phyloP scores from a whole-genome alignment of 2,113 vertebrate species.

The Dicentrarchus labrax region DNA sequence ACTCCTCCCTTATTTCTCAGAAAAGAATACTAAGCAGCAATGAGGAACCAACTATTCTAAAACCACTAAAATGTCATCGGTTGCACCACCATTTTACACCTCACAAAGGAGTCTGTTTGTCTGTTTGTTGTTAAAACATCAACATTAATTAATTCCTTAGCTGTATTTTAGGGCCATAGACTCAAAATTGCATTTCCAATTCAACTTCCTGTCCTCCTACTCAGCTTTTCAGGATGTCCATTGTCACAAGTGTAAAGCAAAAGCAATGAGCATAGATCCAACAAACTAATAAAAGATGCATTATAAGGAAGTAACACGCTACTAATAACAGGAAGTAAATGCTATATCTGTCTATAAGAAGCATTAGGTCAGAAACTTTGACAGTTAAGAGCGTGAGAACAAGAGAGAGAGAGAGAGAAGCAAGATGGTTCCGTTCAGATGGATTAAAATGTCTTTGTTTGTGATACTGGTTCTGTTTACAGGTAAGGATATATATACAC shows the following conservation, averaged over 20 bases:
- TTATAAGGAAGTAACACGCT: not conserved
- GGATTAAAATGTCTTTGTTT: not conserved
- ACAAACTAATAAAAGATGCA: too few relatives aligned
- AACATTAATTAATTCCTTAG: too few relatives aligned
- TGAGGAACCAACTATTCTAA: not conserved
- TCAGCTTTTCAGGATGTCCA: too few relatives aligned
- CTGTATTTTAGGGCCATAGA: too few relatives aligned
- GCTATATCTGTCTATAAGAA: not conserved
- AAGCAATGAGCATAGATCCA: too few relatives aligned
- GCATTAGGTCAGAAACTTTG: not conserved
- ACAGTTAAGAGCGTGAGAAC: not conserved
- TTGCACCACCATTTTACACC: too few relatives aligned
- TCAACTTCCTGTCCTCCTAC: too few relatives aligned
- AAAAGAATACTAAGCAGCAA: not conserved
- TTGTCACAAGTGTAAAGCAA: too few relatives aligned
- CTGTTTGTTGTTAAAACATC: too few relatives aligned
- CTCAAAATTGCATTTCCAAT: too few relatives aligned
- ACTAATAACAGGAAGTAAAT: not conserved
- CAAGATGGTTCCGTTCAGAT: not conserved
- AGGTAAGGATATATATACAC: conserved; percentile 1
- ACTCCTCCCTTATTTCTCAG: not conserved
- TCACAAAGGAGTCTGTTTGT: too few relatives aligned
- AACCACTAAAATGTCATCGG: too few relatives aligned
- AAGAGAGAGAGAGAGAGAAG: not conserved
- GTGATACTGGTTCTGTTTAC: not conserved